These are phyloP conservation scores for Drosophila nasuta DNA, from an alignment of 1,140 invertebrate genomes.

Conservation along the genomic window DNA sequence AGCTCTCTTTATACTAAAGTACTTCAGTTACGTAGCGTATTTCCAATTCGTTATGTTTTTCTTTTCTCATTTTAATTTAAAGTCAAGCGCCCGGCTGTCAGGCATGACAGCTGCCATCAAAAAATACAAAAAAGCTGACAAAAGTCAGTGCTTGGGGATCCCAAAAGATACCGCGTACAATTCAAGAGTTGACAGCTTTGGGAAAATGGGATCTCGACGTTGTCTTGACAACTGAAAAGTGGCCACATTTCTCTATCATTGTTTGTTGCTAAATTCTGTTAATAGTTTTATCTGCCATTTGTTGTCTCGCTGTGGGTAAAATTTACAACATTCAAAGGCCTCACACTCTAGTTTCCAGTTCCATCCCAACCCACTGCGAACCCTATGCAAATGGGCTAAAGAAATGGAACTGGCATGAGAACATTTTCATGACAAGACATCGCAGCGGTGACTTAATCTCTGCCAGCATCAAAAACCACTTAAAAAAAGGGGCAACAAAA, in stretches of 20 bases:
- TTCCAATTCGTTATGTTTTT: neutral
- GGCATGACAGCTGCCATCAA: slow-evolving; percentile 66
- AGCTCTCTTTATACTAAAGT: neutral
- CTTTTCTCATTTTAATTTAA: slow-evolving; percentile 61
- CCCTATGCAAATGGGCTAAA: slow-evolving; percentile 68
- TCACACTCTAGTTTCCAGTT: slow-evolving; percentile 7
- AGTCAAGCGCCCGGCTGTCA: slow-evolving; percentile 73
- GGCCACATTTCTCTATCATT: slow-evolving; percentile 77
- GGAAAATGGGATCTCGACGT: slow-evolving; percentile 55
- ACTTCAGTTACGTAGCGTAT: neutral
- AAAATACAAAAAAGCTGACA: slow-evolving; percentile 64
- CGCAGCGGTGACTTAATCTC: slow-evolving; percentile 65
- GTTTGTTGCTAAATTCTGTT: slow-evolving; percentile 82
- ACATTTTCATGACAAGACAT: slow-evolving; percentile 51
- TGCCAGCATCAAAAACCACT: slow-evolving; percentile 69
- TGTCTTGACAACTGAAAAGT: slow-evolving; percentile 77
- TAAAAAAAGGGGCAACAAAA: slow-evolving; percentile 18
- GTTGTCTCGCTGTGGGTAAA: slow-evolving; percentile 55
- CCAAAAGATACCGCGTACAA: slow-evolving; percentile 29
- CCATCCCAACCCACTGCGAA: slow-evolving; percentile 6
- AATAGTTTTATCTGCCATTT: slow-evolving; percentile 71
- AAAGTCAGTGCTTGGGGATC: slow-evolving; percentile 55
- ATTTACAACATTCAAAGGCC: slow-evolving; percentile 52
- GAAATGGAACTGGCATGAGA: slow-evolving; percentile 80
- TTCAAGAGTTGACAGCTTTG: slow-evolving; percentile 72